Base-by-base conservation (phyloP, 2,113 vertebrate genomes). In the Boulengerochromis microlepis region DNA sequence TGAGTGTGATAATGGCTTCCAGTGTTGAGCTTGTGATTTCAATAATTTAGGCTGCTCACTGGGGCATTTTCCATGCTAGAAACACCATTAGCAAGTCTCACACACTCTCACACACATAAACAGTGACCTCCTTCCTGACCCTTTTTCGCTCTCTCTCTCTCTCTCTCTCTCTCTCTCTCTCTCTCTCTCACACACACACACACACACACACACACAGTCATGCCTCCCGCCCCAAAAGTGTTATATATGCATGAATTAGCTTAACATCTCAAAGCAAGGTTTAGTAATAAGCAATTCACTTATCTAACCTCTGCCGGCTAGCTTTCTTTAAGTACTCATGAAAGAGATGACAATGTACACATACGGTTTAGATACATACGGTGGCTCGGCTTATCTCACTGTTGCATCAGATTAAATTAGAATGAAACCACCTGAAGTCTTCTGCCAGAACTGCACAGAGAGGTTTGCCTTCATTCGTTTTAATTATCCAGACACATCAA, bases 1-100 rank as follows among this genome's bases (percentile, higher is more conserved):
- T 98, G 96, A 98, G 96, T 84, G 84, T 90, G 91, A 92, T 98
- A 98, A 98, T 97, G 96, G 97, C 97, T 97, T 97, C 92, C 86
- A 93, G 95, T 95, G 93, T 94, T 95, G 95, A 95, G 95, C 86
- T 89, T 91, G 94, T 96, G 92, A 96, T 97, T 97, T 96, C 97
- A 97, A 98, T 97, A 97, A 98, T 96, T 94, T 96, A 96, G 94
- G 95, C 95, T 96, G 96, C 93, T 96, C 95, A 96, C 96, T 95
- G 94, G 97, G 90, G 95, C 86, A 95, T 97, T 97, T 96, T 88
- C 96, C 96, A 95, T 96, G 94, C 94, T 96, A 96, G 96, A 96
- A 96, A 97, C 93, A 96, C 96, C 96, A 97, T 97, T 97, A 97
- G 94, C 92, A 96, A 90, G 92, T 95, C 76, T 89, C 91, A 74